Base-by-base conservation (phyloP, 1,140 invertebrate species). In the Bombus consobrinus region DNA sequence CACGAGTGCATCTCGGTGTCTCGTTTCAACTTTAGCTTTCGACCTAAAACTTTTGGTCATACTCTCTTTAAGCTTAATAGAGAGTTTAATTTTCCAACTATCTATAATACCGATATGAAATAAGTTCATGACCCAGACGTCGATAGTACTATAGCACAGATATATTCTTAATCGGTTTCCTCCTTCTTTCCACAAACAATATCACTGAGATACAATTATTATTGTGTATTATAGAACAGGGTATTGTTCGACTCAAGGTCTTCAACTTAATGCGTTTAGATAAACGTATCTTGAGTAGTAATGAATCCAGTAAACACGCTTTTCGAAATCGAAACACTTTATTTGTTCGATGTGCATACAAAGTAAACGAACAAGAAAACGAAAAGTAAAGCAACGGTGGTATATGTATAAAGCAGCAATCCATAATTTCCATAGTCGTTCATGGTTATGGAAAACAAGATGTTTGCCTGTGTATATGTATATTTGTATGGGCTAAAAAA, bases 1-100 rank as follows among this genome's bases (percentile, higher is more conserved):
- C 80, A 81, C 87, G 88, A 66, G 88, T 89, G 89, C 91, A 89
- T 66, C 89, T 92, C 91, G 92, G 91, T 92, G 89, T 91, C 84
- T 88, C 82, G 39, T 92, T 75, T 84, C 59, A n/a, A 75, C 18
- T 12, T 69, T 47, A 13, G 18, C 69, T 43, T 41, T 64, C 47
- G 47, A 62, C 12, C 25, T 28, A 28, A 64, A 78, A 68, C 13
- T 43, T 76, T 53, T 53, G 18, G 6, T 34, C 74, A 8, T 2
- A 39, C 1, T 22, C 53, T 74, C 64, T 80, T 53, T 43, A 13
- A 25, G 57, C 22, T 47, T 3, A 13, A 62, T 41, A 25, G 25
- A 32, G 22, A 39, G 9, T 22, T 76, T 9, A 34, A 15, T 4
- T 13, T 75, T 22, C 41, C 71, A 12, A 10, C 6, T 18, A 32